Base-by-base conservation (phyloP, 2,797 vertebrate species). In the Hippopotamyrus pictus region DNA sequence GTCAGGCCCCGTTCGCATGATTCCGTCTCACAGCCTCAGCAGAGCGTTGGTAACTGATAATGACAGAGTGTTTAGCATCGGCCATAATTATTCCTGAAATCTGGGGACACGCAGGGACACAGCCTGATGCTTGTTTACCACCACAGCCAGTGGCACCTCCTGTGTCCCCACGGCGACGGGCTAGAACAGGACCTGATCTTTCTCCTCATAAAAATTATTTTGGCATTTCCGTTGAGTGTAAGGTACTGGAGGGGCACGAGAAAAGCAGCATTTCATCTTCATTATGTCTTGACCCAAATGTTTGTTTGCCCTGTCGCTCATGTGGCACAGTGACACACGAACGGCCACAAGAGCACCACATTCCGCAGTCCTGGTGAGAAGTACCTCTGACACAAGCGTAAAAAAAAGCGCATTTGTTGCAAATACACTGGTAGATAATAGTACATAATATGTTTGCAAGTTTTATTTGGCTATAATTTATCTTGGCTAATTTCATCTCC, bases 11-110 rank as follows among this genome's bases (percentile, higher is more conserved):
- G 41, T 86, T 86, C 19, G 8, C 51, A 44, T 41, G 11, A 86
- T n/a, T 57, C 41, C 41, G n/a, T 57, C 46, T 86, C 22, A 48
- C 84, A 37, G 84, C 50, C 29, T 86, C 25, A 29, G 53, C 53
- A 59, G 29, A 44, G 22, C 17, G 5, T 51, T 12, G 85, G 41
- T 86, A 86, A 86, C 85, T n/a, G 85, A 87, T 22, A 87, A 87
- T 59, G 85, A 87, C 85, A n/a, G 53, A 57, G 53, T 53, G 29
- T 44, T 87, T 19, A 19, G 53, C 19, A 4, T 12, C 0, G 12
- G 57, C 53, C 53, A 41, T 59, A 44, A 87, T 87, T 87, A 57
- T 44, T 87, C 53, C 53, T 87, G 85, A 87, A 87, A 87, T 33
- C 14, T 14, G 53, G 85, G 53, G 51, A 7, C 51, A 37, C 0